Evolutionary conservation across 2,113 vertebrate species (phyloP), one percentile per base, ranked within the genome.

Genomic region (Heptranchias perlo): DNA sequence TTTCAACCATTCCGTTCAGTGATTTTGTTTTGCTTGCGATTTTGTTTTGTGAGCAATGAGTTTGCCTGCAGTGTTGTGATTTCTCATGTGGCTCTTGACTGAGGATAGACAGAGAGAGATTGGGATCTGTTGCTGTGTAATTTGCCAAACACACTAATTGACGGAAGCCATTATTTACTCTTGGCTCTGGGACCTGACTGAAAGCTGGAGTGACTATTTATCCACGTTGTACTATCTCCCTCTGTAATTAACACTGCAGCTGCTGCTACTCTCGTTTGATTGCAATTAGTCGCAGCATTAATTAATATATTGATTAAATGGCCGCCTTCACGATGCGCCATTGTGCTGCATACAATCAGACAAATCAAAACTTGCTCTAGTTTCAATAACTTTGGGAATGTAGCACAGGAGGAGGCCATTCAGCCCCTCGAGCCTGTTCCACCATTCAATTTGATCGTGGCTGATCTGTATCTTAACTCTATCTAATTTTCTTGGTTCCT

Each of bases 301-400:
- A 97, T 97, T 97, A 96, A 96, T 96, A 96, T 97, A 96, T 97
- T 97, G 97, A 97, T 97, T 96, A 96, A 97, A 97, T 97, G 31
- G 35, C 16, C 3, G 3, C 31, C 16, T 13, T 62, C 35, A 82
- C 16, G 39, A 21, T 82, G n/a, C 39, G 6, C 5, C 39, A 23
- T 82, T 82, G 78, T 82, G 44, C 78, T 44, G n/a, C 73, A 2
- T 6, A 1, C 28, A 61, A 16, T 62, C 18, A 61, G 23, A 23
- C 35, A 93, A 62, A 64, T 93, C 16, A 39, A 2, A n/a, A 39
- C 11, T 18, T 87, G 35, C 18, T 82, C 3, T 47, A 16, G 3
- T 44, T n/a, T 93, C 31, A n/a, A 92, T 58, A 58, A 58, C 58
- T 58, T 35, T 61, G n/a, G n/a, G n/a, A n/a, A n/a, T n/a, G n/a